Conservation (phyloP, 2,113 vertebrate genomes). For the Pipra filicauda region DNA sequence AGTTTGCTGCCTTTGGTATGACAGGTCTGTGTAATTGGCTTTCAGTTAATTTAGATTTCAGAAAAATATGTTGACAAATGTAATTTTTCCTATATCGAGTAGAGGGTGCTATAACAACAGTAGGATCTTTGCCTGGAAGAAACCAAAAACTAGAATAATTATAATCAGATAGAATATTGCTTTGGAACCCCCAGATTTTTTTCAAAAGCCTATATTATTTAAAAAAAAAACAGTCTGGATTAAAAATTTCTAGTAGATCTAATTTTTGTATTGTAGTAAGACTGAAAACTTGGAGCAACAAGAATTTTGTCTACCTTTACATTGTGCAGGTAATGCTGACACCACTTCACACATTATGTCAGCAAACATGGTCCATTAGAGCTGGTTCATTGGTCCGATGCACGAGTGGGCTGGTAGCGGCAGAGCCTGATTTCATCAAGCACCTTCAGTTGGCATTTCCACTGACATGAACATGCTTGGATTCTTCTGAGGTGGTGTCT, state of each 20-base stretch:
- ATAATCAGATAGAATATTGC: not conserved
- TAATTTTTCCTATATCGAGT: not conserved
- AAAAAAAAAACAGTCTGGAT: not conserved
- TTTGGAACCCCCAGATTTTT: not conserved
- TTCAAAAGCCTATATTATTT: not conserved
- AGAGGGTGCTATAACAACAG: not conserved
- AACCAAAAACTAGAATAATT: not conserved
- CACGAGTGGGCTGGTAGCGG: rapidly evolving
- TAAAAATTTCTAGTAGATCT: not conserved
- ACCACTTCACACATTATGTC: not conserved
- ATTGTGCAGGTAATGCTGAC: not conserved
- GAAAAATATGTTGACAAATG: not conserved
- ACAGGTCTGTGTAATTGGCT: not conserved
- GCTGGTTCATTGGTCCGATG: rapidly evolving
- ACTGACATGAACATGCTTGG: not conserved
- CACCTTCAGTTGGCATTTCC: not conserved
- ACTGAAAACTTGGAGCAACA: not conserved
- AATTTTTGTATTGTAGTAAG: not conserved
- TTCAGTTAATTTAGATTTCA: not conserved
- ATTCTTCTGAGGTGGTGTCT: not conserved
- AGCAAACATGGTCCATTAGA: not conserved
- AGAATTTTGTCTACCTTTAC: not conserved
- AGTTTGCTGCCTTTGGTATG: not conserved
- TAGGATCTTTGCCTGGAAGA: not conserved
- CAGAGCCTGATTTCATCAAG: not conserved